Percentiles rank a stretch among this genome's conserved stretches.
phyloP scores from a whole-genome alignment of 2,888 invertebrate species.

The Apeira syringaria region DNA sequence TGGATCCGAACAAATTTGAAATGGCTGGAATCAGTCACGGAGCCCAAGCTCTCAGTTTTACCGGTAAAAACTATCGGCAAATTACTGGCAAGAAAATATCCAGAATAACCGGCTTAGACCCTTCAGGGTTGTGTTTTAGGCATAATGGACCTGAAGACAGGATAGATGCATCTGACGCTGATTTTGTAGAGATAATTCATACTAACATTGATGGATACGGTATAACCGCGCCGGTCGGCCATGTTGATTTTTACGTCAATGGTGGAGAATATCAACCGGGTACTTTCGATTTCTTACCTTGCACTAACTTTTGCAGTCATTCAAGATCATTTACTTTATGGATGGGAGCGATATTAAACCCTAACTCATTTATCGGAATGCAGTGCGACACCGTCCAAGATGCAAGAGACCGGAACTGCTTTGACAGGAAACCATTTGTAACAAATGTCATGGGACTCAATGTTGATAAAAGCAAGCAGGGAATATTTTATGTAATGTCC shows the following conservation, averaged over 20 bases:
- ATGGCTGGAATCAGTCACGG: constrained; percentile 36
- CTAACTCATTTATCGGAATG: constrained; percentile 35
- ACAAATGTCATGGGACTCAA: constrained; percentile 32
- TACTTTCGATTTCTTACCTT: constrained; percentile 25
- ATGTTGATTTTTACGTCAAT: constrained; percentile 40
- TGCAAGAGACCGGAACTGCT: constrained; percentile 37
- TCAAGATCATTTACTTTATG: constrained; percentile 26
- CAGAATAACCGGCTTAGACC: constrained; percentile 34
- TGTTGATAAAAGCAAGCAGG: constrained; percentile 36
- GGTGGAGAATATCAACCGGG: constrained; percentile 40
- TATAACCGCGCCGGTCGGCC: constrained; percentile 33
- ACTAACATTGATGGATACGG: constrained; percentile 38
- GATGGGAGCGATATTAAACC: constrained; percentile 33
- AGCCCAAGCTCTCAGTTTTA: constrained; percentile 34
- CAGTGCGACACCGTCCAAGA: constrained; percentile 38
- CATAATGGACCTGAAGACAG: constrained; percentile 29
- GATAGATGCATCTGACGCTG: constrained; percentile 36
- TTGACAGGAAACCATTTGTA: constrained; percentile 28
- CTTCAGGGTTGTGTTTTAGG: constrained; percentile 38
- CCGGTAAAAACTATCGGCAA: constrained; percentile 32
- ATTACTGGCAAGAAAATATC: constrained; percentile 35
- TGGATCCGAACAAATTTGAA: constrained; percentile 34
- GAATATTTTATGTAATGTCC: constrained; percentile 42
- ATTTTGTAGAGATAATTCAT: constrained; percentile 34
- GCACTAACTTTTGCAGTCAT: constrained; percentile 14